Evolutionary conservation across 2,113 vertebrate species (phyloP).

Genomic region (Pipra filicauda): DNA sequence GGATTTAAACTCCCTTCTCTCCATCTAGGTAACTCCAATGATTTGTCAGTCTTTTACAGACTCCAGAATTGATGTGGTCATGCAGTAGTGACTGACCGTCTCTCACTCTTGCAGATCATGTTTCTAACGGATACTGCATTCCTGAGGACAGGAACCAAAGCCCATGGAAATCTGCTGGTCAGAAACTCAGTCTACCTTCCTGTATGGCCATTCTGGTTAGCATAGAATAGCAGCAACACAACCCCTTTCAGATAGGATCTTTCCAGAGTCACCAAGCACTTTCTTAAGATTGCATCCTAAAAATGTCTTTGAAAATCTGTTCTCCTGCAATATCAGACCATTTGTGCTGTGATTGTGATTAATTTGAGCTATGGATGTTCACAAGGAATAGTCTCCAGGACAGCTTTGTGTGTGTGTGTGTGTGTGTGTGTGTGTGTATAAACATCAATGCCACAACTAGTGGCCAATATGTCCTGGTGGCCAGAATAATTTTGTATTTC

Average conservation of each 20-base stretch:
- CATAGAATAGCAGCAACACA: neutral
- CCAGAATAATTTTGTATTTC: neutral
- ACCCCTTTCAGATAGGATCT: neutral
- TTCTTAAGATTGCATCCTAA: neutral
- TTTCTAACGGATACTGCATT: neutral
- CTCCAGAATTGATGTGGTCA: neutral
- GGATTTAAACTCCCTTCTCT: neutral
- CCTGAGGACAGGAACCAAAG: neutral
- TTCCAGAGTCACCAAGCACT: neutral
- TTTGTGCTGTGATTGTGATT: neutral
- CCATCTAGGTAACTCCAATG: neutral
- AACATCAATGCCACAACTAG: neutral
- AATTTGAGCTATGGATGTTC: neutral
- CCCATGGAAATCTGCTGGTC: neutral
- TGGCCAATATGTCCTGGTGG: neutral
- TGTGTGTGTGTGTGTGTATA: accelerated
- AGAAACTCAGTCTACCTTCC: neutral
- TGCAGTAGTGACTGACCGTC: neutral
- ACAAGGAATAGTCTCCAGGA: neutral
- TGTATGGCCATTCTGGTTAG: neutral
- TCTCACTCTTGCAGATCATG: neutral
- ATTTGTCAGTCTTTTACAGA: neutral
- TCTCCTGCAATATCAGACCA: neutral
- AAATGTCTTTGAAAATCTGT: neutral
- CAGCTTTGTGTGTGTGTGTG: accelerated